A percentile compares a stretch with the other conserved stretches of the same genome.
These are phyloP conservation scores for Xenopus tropicalis DNA, from an alignment of 2,113 vertebrate genomes.

Conservation along the genomic window DNA sequence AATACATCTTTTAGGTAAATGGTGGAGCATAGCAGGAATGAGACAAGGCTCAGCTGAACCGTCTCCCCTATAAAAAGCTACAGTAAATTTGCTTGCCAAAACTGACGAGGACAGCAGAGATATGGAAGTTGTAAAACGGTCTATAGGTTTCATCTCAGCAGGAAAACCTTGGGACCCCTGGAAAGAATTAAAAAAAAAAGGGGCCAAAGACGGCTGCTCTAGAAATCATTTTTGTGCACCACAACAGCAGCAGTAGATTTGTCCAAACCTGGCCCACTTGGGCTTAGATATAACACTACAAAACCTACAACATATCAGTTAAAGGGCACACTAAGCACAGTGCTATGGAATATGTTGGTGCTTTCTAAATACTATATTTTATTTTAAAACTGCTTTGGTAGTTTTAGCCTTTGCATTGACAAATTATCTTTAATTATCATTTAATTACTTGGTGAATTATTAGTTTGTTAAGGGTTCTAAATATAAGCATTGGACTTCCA, in stretches of 20 bases:
- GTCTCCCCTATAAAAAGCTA: constrained; percentile 25
- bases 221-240: neutral
- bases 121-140: constrained; percentile 34
- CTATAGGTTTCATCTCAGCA: constrained; percentile 7
- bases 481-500: no score
- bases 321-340: no score
- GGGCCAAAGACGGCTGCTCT: neutral
- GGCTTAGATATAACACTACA: no score
- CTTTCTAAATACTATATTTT: no score
- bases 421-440: no score
- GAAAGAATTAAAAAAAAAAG: neutral
- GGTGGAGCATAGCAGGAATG: neutral
- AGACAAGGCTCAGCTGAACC: constrained; percentile 14
- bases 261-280: no score
- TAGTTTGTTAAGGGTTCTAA: no score
- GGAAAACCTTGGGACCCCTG: neutral
- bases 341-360: no score
- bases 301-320: no score
- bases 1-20: constrained; percentile 2
- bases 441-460: no score
- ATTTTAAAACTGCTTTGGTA: no score
- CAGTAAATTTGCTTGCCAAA: constrained; percentile 16
- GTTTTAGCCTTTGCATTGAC: no score
- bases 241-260: neutral
- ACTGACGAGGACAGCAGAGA: constrained; percentile 7